Percentiles rank a stretch among this genome's conserved stretches.
phyloP scores from a whole-genome alignment of 2,797 vertebrate species.

The Oreochromis grahami region DNA sequence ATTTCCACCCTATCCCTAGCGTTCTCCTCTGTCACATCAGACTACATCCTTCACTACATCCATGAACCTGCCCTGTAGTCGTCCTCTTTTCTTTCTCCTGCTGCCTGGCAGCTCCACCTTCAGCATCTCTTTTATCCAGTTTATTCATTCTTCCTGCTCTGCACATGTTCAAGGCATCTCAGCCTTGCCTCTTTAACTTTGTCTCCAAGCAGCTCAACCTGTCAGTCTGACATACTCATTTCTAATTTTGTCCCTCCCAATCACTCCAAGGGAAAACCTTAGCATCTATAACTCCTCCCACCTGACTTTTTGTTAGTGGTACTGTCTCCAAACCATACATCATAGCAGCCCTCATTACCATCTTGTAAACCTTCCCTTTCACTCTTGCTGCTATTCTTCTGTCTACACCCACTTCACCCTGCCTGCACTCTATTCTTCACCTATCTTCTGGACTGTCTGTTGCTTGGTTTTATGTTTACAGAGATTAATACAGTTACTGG shows the following conservation, averaged over 20 bases:
- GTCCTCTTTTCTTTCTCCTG: not conserved
- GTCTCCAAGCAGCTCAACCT: not conserved
- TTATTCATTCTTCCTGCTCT: not conserved
- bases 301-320: rapidly evolving
- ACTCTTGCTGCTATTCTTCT: not conserved
- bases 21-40: not conserved
- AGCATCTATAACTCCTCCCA: not conserved
- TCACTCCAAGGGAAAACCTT: not conserved
- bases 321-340: not conserved
- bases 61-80: rapidly evolving
- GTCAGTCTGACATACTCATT: not conserved
- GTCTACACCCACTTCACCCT: not conserved
- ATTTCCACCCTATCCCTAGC: not conserved
- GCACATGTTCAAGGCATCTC: not conserved
- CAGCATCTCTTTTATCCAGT: not conserved
- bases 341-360: not conserved
- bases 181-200: not conserved
- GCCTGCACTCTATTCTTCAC: not conserved
- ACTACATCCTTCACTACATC: not conserved
- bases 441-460: not conserved
- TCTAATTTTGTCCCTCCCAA: not conserved
- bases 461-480: not conserved
- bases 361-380: not conserved
- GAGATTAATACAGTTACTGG: not conserved
- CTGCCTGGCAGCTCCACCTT: not conserved